These are phyloP conservation scores for Puntigrus tetrazona DNA, from an alignment of 2,113 vertebrate genomes.

Conservation along the genomic window DNA sequence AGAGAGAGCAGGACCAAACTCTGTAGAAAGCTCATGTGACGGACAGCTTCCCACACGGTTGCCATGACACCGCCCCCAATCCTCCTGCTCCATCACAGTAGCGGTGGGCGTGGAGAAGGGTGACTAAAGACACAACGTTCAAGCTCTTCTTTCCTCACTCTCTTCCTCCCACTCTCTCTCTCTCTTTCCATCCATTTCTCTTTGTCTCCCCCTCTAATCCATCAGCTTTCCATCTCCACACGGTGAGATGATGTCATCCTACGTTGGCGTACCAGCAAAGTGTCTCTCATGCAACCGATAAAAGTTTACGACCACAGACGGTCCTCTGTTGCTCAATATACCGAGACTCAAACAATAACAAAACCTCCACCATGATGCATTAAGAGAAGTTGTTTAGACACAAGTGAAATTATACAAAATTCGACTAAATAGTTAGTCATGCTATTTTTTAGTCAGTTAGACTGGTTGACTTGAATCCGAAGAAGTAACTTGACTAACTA, in stretches of 20 bases:
- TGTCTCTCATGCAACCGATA: conserved; percentile 24
- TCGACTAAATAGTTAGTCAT: too few relatives aligned
- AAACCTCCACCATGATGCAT: conserved; percentile 10
- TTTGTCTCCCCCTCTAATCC: conserved; percentile 27
- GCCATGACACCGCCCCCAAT: conserved; percentile 61
- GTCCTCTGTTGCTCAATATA: background rate
- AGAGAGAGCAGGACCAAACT: conserved; percentile 11
- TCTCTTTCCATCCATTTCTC: conserved; percentile 28
- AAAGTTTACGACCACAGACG: conserved; percentile 22
- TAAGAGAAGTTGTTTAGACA: background rate
- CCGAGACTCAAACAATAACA: background rate
- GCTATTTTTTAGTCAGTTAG: too few relatives aligned
- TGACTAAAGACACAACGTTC: conserved; percentile 62
- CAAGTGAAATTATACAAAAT: background rate
- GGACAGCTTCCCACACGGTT: conserved; percentile 60
- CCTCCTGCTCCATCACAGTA: conserved; percentile 56
- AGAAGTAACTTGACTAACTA: too few relatives aligned
- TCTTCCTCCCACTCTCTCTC: conserved; percentile 44
- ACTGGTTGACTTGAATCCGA: too few relatives aligned
- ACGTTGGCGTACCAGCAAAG: conserved; percentile 30
- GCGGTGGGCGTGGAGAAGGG: conserved; percentile 61
- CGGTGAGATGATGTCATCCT: conserved; percentile 48
- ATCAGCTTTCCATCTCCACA: background rate
- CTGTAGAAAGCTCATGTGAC: conserved; percentile 44
- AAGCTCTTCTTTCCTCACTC: conserved; percentile 36